phyloP scores from a whole-genome alignment of 1,140 invertebrate species.

The Parapsyche elsis region DNA sequence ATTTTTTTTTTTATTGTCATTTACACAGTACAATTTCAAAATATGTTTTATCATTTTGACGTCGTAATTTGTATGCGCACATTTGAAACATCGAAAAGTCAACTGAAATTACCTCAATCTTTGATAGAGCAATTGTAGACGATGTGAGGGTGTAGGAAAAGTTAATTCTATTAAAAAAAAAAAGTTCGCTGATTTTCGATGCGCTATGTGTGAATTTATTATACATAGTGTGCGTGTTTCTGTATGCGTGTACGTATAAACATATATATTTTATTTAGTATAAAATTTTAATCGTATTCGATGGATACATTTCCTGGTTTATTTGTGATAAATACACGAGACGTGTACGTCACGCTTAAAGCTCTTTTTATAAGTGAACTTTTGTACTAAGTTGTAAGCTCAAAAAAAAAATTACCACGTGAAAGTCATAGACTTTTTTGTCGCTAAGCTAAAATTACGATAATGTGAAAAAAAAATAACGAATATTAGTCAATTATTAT shows the following conservation, averaged over 20 bases:
- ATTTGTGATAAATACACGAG: constrained; percentile 27
- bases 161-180: too few species aligned
- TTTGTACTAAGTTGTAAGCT: constrained; percentile 1
- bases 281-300: constrained; percentile 1
- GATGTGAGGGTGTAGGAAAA: too few species aligned
- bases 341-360: constrained; percentile 14
- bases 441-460: constrained; percentile 3
- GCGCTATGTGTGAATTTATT: not conserved
- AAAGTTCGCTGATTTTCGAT: too few species aligned
- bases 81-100: too few species aligned
- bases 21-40: too few species aligned
- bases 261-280: not conserved
- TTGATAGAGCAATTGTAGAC: too few species aligned
- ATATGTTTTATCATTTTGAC: too few species aligned
- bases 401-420: not conserved
- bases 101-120: too few species aligned
- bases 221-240: not conserved
- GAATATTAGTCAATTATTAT: constrained; percentile 35
- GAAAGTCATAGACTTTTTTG: constrained; percentile 29
- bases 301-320: constrained; percentile 18
- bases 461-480: constrained; percentile 23
- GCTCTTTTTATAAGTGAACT: not conserved
- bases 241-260: not conserved
- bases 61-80: too few species aligned
- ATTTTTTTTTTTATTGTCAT: too few species aligned